Evolutionary conservation across 2,888 invertebrate genomes (phyloP).

Genomic region (Ormyrus nitidulus): DNA sequence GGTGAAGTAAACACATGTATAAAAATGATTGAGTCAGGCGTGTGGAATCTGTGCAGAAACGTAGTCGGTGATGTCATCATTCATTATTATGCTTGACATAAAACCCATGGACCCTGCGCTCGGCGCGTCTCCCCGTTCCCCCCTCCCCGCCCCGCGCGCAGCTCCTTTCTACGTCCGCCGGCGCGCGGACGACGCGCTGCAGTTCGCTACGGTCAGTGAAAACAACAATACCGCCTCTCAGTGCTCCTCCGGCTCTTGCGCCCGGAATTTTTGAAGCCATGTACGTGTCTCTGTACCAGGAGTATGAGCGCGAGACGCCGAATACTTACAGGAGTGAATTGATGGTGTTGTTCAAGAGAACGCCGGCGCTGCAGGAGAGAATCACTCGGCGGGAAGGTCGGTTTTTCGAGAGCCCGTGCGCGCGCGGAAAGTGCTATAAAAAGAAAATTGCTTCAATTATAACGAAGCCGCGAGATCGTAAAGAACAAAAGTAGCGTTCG

Average conservation of each 20-base stretch:
- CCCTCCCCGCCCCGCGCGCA: neutral
- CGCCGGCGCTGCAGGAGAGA: constrained; percentile 58
- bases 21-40: constrained; percentile 68
- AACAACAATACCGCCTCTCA: constrained; percentile 65
- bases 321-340: constrained; percentile 68
- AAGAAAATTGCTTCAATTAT: too few relatives aligned
- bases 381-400: constrained; percentile 64
- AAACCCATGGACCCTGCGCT: constrained; percentile 61
- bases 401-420: neutral
- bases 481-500: too few relatives aligned
- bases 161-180: constrained; percentile 5
- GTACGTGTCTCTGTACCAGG: constrained; percentile 71
- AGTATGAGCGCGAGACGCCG: constrained; percentile 65
- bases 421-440: too few relatives aligned
- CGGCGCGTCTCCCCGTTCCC: neutral
- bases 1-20: constrained; percentile 63
- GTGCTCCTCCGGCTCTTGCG: constrained; percentile 51
- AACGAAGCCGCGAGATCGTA: too few relatives aligned
- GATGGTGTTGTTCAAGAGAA: constrained; percentile 65
- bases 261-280: constrained; percentile 58
- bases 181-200: constrained; percentile 3
- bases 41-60: constrained; percentile 72
- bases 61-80: constrained; percentile 73
- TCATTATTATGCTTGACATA: constrained; percentile 72
- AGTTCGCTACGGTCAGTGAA: constrained; percentile 65